Evolutionary conservation across 1,140 invertebrate genomes (phyloP), one percentile per base, ranked within the genome.

Genomic region (Drosophila mayri): DNA sequence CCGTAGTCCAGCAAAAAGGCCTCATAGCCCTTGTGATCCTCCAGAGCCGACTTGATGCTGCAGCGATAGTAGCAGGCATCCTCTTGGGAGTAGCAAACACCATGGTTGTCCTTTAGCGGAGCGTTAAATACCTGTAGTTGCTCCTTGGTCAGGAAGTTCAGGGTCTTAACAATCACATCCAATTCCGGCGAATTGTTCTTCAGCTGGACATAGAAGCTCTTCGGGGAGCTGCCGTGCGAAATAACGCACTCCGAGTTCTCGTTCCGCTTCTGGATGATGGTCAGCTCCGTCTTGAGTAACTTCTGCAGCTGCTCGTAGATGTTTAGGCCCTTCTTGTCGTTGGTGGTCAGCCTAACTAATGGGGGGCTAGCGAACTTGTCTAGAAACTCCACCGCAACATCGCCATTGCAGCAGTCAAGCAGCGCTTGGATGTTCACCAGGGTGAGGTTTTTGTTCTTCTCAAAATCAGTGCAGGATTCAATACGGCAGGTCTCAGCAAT

Each of bases 1-100:
- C 96, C 96, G 83, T 96, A 96, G 93, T 97, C 96, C 87, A 96
- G 94, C 77, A 96, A 95, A 10, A 95, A 90, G 2, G 96, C 95
- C 92, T 95, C 94, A 3, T 93, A 94, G 20, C 93, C 95, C 25
- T 76, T 72, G 16, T 59, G 37, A 28, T 94, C 93, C 5, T 94
- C 94, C 10, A 94, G 93, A 40, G 95, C 93, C 1, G 94, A 93
- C 37, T 95, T 92, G 20, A 96, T 94, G 76, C 94, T 93, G 0
- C 95, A 95, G 62, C 96, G 93, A 84, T 96, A 96, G 94, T 95
- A 96, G 14, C 93, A 93, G n/a, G 94, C 94, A 87, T 96, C 95
- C 79, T 96, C 95, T 1, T 94, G 93, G 72, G 95, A 96, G 72
- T 95, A 94, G 6, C 95, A 95, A 25, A 96, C 92, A 0, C 93